phyloP scores from a whole-genome alignment of 1,140 invertebrate species.

The Plutomurus gul region DNA sequence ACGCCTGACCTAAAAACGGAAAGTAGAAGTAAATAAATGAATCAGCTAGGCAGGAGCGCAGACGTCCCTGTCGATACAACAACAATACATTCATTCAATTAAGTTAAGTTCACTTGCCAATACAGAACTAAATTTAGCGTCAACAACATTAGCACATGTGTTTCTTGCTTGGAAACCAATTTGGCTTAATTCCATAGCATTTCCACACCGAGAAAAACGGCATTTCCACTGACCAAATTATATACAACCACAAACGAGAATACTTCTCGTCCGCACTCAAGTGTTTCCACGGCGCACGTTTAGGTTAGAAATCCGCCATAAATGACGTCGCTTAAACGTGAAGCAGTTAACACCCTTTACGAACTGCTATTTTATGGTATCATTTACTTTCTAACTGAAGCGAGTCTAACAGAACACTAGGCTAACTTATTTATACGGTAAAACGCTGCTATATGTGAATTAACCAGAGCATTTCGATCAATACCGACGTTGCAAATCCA shows the following conservation, averaged over 20 bases:
- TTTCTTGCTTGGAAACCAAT: not conserved
- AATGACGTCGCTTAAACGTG: no score
- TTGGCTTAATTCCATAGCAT: constrained; percentile 21
- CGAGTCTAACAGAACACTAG: no score
- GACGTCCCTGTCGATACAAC: not conserved
- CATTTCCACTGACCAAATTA: not conserved
- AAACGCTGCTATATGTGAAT: not conserved
- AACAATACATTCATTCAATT: constrained; percentile 10
- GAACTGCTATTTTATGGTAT: no score
- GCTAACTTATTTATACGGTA: constrained; percentile 50
- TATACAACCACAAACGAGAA: not conserved
- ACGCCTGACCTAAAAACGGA: not conserved
- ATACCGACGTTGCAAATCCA: no score
- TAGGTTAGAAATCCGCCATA: no score
- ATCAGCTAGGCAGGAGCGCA: not conserved
- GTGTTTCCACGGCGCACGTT: no score
- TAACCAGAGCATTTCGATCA: no score
- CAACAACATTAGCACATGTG: not conserved
- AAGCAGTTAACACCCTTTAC: no score
- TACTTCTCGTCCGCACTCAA: no score
- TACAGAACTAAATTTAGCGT: not conserved
- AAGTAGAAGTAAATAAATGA: constrained; percentile 15
- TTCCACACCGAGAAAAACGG: not conserved
- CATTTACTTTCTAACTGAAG: no score
- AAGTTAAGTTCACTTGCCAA: constrained; percentile 17